Evolutionary conservation across 2,797 vertebrate species (phyloP).

Genomic region (Arctocebus calabarensis): DNA sequence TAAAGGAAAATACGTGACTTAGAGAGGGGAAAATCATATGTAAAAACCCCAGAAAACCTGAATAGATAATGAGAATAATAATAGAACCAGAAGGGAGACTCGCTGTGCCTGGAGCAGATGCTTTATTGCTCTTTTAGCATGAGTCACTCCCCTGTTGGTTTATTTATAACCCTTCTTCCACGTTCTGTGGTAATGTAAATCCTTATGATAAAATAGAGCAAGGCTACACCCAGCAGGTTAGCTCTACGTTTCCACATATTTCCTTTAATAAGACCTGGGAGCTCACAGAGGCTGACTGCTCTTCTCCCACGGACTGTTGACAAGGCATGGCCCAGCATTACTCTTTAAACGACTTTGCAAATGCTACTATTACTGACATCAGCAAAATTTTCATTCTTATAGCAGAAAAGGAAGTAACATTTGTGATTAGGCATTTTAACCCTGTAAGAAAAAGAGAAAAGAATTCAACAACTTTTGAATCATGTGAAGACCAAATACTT

Average conservation of each 20-base stretch:
- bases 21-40: not conserved
- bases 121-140: slow-evolving; percentile 54
- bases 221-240: not conserved
- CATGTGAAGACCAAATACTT: not conserved
- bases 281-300: slow-evolving; percentile 21
- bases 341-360: slow-evolving; percentile 64
- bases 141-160: slow-evolving; percentile 50
- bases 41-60: slow-evolving; percentile 40
- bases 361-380: slow-evolving; percentile 8
- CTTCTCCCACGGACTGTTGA: not conserved
- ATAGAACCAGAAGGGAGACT: slow-evolving; percentile 58
- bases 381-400: slow-evolving; percentile 50
- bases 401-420: not conserved
- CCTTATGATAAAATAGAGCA: slow-evolving; percentile 39
- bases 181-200: slow-evolving; percentile 71
- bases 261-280: slow-evolving; percentile 60
- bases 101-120: slow-evolving; percentile 1
- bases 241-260: slow-evolving; percentile 29
- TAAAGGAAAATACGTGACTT: not conserved
- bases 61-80: slow-evolving; percentile 74
- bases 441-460: not conserved
- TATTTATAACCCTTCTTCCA: slow-evolving; percentile 67
- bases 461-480: not conserved
- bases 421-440: slow-evolving; percentile 57
- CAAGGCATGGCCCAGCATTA: not conserved